These are phyloP conservation scores for Drosophila pseudotalamancana DNA, from an alignment of 2,888 invertebrate genomes.

Conservation along the genomic window DNA sequence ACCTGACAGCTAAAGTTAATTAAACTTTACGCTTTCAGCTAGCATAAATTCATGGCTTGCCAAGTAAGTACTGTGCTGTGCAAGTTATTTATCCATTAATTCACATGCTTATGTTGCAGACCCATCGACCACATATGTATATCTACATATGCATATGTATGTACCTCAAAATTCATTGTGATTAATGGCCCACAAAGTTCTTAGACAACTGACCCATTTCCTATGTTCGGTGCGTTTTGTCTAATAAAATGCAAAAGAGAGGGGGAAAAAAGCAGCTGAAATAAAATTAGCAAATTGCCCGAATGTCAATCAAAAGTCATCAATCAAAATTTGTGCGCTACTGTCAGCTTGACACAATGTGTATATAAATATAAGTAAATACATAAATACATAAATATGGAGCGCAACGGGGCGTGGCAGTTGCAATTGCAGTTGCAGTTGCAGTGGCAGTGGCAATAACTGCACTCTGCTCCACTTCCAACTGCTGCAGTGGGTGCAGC, in stretches of 20 bases:
- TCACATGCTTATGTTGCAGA: slow-evolving; percentile 55
- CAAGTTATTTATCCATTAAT: slow-evolving; percentile 60
- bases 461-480: slow-evolving; percentile 21
- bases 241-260: slow-evolving; percentile 32
- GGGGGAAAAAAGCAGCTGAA: slow-evolving; percentile 46
- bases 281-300: slow-evolving; percentile 78
- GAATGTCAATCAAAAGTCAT: slow-evolving; percentile 75
- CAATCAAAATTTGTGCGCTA: slow-evolving; percentile 78
- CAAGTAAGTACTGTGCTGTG: neutral
- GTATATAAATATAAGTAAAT: slow-evolving; percentile 44
- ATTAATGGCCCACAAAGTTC: slow-evolving; percentile 60
- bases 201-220: slow-evolving; percentile 56
- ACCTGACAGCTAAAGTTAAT: slow-evolving; percentile 75
- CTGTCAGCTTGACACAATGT: slow-evolving; percentile 66
- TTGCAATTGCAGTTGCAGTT: slow-evolving; percentile 7
- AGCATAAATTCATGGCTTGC: slow-evolving; percentile 27
- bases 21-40: slow-evolving; percentile 60
- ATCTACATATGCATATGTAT: slow-evolving; percentile 14
- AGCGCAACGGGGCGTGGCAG: slow-evolving; percentile 42
- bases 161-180: slow-evolving; percentile 58
- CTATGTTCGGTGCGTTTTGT: slow-evolving; percentile 20
- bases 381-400: slow-evolving; percentile 31
- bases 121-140: neutral
- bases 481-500: slow-evolving; percentile 53
- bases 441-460: slow-evolving; percentile 23